Percentiles rank a stretch among this genome's conserved stretches.
Conservation (phyloP, 2,113 vertebrate genomes). For the Cichladusa arquata region DNA sequence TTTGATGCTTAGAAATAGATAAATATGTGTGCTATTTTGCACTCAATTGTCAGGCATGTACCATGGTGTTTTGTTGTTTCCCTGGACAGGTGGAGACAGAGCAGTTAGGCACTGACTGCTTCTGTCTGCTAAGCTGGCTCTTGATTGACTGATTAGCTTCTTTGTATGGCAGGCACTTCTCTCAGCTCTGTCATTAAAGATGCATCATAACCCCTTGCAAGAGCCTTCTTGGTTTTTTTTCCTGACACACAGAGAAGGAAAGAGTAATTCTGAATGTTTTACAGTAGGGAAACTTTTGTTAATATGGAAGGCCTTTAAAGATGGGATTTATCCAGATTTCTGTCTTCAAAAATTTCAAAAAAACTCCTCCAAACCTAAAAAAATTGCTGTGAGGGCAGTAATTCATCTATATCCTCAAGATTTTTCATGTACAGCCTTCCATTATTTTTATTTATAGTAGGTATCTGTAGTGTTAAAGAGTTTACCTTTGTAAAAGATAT, state of each 20-base stretch:
- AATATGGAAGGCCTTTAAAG: neutral
- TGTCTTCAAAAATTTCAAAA: neutral
- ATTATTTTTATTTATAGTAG: neutral
- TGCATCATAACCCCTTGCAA: constrained; percentile 46
- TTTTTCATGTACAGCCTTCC: neutral
- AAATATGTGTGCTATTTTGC: constrained; percentile 29
- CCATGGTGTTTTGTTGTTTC: constrained; percentile 56
- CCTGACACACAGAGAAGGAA: neutral
- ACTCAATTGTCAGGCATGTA: constrained; percentile 54
- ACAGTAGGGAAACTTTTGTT: neutral
- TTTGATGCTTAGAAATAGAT: neutral
- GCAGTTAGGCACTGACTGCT: constrained; percentile 39
- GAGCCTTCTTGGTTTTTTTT: neutral
- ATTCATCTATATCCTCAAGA: neutral
- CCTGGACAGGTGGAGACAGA: constrained; percentile 58
- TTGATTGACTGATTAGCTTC: constrained; percentile 75
- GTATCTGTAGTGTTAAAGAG: neutral
- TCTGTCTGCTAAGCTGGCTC: constrained; percentile 62
- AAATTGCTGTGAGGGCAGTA: neutral
- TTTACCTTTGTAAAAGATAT: neutral
- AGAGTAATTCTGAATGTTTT: constrained; percentile 11
- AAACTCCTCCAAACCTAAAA: neutral
- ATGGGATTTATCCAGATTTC: neutral
- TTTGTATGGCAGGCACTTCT: constrained; percentile 63
- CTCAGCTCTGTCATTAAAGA: constrained; percentile 51